These are phyloP conservation scores for Lycaon pictus DNA, from an alignment of 2,113 vertebrate species.

Conservation along the genomic window DNA sequence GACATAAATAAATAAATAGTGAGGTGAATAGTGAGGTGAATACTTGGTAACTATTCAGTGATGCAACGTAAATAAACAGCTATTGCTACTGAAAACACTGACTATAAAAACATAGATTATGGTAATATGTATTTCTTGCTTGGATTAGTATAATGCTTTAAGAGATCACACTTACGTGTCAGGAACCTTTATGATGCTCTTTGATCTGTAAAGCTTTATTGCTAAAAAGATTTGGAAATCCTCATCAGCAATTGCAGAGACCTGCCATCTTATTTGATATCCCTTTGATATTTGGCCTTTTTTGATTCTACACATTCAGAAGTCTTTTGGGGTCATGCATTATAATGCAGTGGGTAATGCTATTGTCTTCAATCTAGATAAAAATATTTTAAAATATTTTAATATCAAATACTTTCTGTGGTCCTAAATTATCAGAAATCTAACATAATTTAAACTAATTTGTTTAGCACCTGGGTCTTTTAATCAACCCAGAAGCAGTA, in stretches of 20 bases:
- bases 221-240: conserved; percentile 51
- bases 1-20: neutral
- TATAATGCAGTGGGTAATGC: neutral
- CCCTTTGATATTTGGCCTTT: conserved; percentile 67
- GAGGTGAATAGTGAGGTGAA: neutral
- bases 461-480: neutral
- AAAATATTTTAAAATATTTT: neutral
- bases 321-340: neutral
- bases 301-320: conserved; percentile 49
- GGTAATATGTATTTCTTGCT: neutral
- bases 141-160: conserved; percentile 63
- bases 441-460: neutral
- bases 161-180: conserved; percentile 27
- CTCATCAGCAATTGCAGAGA: neutral
- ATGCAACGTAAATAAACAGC: neutral
- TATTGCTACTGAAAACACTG: neutral
- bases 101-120: neutral
- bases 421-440: neutral
- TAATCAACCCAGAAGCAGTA: neutral
- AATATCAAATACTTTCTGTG: neutral
- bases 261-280: conserved; percentile 19
- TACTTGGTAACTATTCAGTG: neutral
- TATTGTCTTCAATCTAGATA: neutral
- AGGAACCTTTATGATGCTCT: conserved; percentile 6
- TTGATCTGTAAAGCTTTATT: conserved; percentile 70